Evolutionary conservation across 2,113 vertebrate species (phyloP), one percentile per base, ranked within the genome.

Genomic region (Ammodramus savannarum): DNA sequence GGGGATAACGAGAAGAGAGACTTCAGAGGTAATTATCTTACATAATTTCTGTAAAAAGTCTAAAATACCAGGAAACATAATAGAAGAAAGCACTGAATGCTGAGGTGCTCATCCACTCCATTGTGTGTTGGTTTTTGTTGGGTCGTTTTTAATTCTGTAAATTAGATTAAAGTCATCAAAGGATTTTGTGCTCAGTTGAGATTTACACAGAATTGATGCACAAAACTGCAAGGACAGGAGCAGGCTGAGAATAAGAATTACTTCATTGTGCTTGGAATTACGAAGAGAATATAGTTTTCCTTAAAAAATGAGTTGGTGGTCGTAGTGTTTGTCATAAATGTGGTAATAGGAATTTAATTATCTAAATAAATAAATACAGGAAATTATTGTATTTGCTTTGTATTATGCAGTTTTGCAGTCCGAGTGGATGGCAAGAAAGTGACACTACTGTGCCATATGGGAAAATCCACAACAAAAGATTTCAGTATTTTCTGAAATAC

Each of bases 1-100:
- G 96, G 97, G 4, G 99, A 99, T 69, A 96, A 95, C 15, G 99
- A 99, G 51, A 99, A 98, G 97, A 99, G 98, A 95, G 99, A 99
- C 96, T 98, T 99, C 71, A 98, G 98, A 99, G 99, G 98, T 99
- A 98, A 77, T 43, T 76, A 16, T 31, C 41, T 76, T 76, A 11
- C 3, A 8, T 92, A 1, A 38, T 71, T 81, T 81, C 36, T 89
- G 14, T 73, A 85, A 55, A 4, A 34, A 10, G 66, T 80, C 52
- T 80, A 29, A 73, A 89, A 77, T 65, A 52, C 2, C 11, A 31
- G 22, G n/a, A 57, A n/a, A 18, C 2, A 4, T n/a, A 34, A 16
- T 43, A 36, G 39, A 86, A 78, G 21, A 68, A 88, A 39, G 6
- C 7, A 36, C n/a, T 57, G 27, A 84, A 39, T 78, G n/a, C 25